phyloP scores from a whole-genome alignment of 2,888 invertebrate genomes.

The Athripsodes cinereus region DNA sequence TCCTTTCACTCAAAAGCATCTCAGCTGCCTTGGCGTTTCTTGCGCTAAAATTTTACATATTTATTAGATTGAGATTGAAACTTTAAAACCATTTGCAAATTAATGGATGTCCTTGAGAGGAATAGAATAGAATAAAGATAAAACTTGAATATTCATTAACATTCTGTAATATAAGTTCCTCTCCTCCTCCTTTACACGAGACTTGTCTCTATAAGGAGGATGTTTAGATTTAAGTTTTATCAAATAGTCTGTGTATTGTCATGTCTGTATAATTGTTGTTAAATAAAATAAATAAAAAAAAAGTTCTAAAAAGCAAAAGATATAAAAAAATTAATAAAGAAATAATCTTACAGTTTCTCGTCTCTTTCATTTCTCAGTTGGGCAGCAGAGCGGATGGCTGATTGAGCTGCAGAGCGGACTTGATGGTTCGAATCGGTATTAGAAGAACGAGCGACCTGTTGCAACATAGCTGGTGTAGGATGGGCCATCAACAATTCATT shows the following conservation, averaged over 20 bases:
- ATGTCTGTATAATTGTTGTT: too few species aligned
- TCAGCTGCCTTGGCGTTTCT: constrained; percentile 45
- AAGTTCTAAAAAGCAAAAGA: not conserved
- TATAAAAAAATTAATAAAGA: too few species aligned
- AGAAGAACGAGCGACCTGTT: constrained; percentile 64
- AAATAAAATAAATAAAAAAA: not conserved
- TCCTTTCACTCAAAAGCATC: constrained; percentile 42
- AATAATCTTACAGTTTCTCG: constrained; percentile 49
- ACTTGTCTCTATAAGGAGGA: too few species aligned
- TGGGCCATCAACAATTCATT: constrained; percentile 53
- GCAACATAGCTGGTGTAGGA: constrained; percentile 58
- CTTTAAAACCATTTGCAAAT: too few species aligned
- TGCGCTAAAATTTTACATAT: constrained; percentile 40
- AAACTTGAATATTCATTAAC: not conserved
- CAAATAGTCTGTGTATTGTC: too few species aligned
- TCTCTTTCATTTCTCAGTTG: constrained; percentile 41
- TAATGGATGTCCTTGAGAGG: too few species aligned
- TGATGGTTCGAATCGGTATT: constrained; percentile 56
- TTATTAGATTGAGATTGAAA: not conserved
- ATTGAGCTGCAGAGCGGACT: constrained; percentile 61
- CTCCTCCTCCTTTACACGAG: too few species aligned
- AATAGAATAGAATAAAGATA: too few species aligned
- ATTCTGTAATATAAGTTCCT: too few species aligned
- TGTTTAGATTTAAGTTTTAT: too few species aligned
- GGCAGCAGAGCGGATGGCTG: constrained; percentile 53